phyloP scores from a whole-genome alignment of 2,797 vertebrate species.

The Apogon talboti region DNA sequence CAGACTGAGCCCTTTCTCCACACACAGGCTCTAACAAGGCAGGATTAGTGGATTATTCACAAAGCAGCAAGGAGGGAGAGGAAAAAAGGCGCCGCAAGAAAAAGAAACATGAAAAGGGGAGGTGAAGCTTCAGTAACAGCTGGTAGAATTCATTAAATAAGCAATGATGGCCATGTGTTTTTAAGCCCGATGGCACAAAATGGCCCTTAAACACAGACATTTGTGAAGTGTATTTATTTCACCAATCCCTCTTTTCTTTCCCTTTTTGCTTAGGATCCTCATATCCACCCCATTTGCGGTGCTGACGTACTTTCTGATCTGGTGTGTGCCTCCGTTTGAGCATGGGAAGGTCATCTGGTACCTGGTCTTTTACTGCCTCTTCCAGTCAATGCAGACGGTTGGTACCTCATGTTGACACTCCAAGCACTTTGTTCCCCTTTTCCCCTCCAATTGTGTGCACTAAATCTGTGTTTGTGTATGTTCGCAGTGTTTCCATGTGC shows the following conservation, averaged over 20 bases:
- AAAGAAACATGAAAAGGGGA: constrained; percentile 13
- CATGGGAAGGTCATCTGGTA: constrained; percentile 90
- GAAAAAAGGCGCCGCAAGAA: constrained; percentile 34
- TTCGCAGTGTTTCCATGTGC: constrained; percentile 95
- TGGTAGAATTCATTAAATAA: constrained; percentile 22
- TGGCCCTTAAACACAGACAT: not conserved
- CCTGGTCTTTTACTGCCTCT: constrained; percentile 94
- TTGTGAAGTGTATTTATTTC: not conserved
- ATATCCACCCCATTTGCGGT: constrained; percentile 91
- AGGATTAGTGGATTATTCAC: constrained; percentile 70
- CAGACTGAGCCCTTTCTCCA: constrained; percentile 46
- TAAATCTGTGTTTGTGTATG: constrained; percentile 9
- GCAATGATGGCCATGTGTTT: not conserved
- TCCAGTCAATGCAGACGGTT: constrained; percentile 95
- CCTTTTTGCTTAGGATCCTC: constrained; percentile 85
- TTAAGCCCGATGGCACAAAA: not conserved
- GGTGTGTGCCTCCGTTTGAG: constrained; percentile 91
- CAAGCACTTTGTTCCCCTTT: not conserved
- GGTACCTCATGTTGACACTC: constrained; percentile 56
- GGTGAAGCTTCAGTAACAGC: constrained; percentile 29
- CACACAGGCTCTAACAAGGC: constrained; percentile 30
- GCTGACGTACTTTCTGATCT: constrained; percentile 90
- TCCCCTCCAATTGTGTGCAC: not conserved
- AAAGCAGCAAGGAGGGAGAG: constrained; percentile 28
- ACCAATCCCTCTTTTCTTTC: not conserved